A percentile compares a stretch with the other conserved stretches of the same genome.
phyloP scores from a whole-genome alignment of 64 coral and sea anemone species.

The Montipora sp. region DNA sequence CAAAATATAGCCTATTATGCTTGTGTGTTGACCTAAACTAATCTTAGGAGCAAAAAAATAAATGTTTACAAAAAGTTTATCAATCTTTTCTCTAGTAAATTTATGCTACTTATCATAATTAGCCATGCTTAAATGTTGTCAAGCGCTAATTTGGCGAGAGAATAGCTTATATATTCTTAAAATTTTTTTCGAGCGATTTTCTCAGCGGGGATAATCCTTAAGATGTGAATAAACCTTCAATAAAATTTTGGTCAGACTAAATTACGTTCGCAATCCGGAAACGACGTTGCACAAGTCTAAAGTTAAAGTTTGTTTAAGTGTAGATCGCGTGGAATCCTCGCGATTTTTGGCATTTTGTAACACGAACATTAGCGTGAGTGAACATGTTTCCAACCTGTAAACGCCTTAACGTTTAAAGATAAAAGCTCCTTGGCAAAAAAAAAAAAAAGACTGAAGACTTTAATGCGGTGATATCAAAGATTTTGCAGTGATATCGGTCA shows the following conservation, averaged over 20 bases:
- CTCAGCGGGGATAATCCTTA: background rate
- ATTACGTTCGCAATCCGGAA: conserved; percentile 31
- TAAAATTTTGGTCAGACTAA: background rate
- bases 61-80: conserved; percentile 25
- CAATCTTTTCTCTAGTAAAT: conserved; percentile 7
- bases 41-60: conserved; percentile 9
- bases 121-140: conserved; percentile 23
- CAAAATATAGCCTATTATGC: conserved; percentile 18
- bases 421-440: conserved; percentile 12
- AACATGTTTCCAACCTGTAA: background rate
- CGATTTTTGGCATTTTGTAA: conserved; percentile 4
- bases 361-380: conserved; percentile 22
- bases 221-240: conserved; percentile 24
- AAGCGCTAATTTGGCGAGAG: conserved; percentile 26
- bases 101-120: conserved; percentile 25
- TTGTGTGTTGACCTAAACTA: conserved; percentile 15
- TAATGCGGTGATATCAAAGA: conserved; percentile 1
- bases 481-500: conserved; percentile 2
- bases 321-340: conserved; percentile 6
- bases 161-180: background rate
- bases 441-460: background rate
- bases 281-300: background rate
- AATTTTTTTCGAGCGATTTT: background rate
- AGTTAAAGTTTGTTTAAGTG: background rate
- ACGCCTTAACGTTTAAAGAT: conserved; percentile 37